Percentiles rank a stretch among this genome's conserved stretches.
Evolutionary conservation across 2,888 invertebrate species (phyloP).

Genomic region (Protonemura montana): DNA sequence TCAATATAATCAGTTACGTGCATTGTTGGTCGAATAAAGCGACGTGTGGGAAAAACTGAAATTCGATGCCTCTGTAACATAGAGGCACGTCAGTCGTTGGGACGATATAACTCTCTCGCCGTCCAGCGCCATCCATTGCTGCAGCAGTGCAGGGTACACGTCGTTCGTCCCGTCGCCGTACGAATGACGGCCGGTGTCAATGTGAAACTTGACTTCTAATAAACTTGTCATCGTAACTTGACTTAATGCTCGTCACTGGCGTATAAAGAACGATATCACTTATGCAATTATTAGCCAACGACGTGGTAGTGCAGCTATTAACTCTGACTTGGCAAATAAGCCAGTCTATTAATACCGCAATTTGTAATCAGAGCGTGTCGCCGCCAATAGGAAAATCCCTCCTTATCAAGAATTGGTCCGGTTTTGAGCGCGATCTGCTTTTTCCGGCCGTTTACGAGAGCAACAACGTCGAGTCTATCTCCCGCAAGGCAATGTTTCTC

Average conservation of each 20-base stretch:
- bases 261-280: constrained; percentile 30
- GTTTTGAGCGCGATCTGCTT: neutral
- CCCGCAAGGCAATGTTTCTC: constrained; percentile 43
- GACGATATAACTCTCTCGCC: constrained; percentile 12
- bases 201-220: constrained; percentile 34
- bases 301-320: constrained; percentile 35
- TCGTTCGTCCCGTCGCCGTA: neutral
- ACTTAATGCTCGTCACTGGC: constrained; percentile 26
- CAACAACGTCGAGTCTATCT: neutral
- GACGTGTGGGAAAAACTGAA: constrained; percentile 28
- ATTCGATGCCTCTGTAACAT: constrained; percentile 22
- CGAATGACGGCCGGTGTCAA: constrained; percentile 28
- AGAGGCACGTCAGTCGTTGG: neutral
- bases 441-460: neutral
- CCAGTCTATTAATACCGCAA: constrained; percentile 41
- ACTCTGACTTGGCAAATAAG: constrained; percentile 37
- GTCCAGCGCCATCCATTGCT: too few species aligned
- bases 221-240: constrained; percentile 42
- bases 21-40: constrained; percentile 30
- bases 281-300: constrained; percentile 36
- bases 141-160: neutral
- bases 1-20: constrained; percentile 28
- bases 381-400: constrained; percentile 30
- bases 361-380: constrained; percentile 42
- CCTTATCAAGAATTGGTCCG: constrained; percentile 44